These are phyloP conservation scores for Hydrolagus affinis DNA, from an alignment of 2,113 vertebrate genomes.

Conservation along the genomic window DNA sequence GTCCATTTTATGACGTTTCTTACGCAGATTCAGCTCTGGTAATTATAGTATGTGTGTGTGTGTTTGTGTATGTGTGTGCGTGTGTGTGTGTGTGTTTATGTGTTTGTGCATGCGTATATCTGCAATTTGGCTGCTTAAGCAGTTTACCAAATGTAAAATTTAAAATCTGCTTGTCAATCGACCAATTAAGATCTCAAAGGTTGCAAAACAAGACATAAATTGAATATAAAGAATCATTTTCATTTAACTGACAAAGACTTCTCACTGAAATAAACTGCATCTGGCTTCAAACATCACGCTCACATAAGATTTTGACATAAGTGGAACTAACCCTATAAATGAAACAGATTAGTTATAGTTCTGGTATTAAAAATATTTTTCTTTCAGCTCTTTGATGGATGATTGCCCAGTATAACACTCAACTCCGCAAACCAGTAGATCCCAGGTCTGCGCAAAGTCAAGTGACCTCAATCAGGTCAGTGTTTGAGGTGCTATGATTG, in stretches of 20 bases:
- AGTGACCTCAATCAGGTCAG: too few relatives aligned
- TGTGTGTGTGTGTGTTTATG: too few relatives aligned
- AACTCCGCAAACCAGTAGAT: too few relatives aligned
- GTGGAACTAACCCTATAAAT: neutral
- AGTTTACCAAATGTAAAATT: slow-evolving; percentile 3
- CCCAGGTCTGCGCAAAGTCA: too few relatives aligned
- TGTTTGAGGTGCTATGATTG: too few relatives aligned
- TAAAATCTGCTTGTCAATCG: neutral
- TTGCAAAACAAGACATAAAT: neutral
- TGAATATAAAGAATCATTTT: slow-evolving; percentile 8
- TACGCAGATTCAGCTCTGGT: neutral
- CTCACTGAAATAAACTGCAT: neutral
- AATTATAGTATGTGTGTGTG: neutral
- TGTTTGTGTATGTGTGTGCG: too few relatives aligned
- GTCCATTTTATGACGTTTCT: neutral
- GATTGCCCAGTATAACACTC: too few relatives aligned
- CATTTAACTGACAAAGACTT: neutral
- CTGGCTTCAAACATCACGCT: neutral
- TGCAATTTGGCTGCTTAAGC: neutral
- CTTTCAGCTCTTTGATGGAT: too few relatives aligned
- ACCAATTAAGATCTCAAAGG: neutral
- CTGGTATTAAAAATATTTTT: neutral
- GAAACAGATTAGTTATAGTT: neutral
- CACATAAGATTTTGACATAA: neutral
- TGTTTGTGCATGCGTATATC: too few relatives aligned